These are phyloP conservation scores for Lytechinus pictus DNA, from an alignment of 35 echinoderm and acorn worm species.

Conservation along the genomic window DNA sequence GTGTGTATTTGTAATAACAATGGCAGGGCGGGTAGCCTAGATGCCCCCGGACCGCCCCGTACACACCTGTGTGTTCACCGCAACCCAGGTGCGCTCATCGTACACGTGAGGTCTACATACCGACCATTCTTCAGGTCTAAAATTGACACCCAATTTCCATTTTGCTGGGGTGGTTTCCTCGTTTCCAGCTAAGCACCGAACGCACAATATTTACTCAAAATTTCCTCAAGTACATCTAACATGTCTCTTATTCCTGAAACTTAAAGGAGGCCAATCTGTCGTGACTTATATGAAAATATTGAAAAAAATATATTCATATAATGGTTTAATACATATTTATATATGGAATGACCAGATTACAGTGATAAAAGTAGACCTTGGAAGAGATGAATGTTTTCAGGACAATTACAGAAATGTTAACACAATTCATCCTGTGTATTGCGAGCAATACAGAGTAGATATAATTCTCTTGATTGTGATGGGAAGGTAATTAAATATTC, in stretches of 20 bases:
- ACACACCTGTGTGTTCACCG: not conserved
- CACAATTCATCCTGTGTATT: no score
- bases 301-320: no score
- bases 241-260: not conserved
- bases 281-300: no score
- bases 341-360: no score
- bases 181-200: not conserved
- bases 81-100: not conserved
- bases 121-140: not conserved
- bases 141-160: not conserved
- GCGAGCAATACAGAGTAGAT: no score
- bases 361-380: no score
- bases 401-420: no score
- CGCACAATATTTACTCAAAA: not conserved
- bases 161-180: not conserved
- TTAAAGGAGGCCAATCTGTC: not conserved
- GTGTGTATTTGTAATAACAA: conserved; percentile 13
- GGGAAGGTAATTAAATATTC: no score
- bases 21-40: not conserved
- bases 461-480: no score
- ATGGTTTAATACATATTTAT: no score
- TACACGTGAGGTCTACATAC: not conserved
- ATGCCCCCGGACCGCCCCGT: not conserved
- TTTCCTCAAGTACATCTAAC: not conserved
- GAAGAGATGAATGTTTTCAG: no score